phyloP scores from a whole-genome alignment of 2,888 invertebrate species.

The Magallana nippona region DNA sequence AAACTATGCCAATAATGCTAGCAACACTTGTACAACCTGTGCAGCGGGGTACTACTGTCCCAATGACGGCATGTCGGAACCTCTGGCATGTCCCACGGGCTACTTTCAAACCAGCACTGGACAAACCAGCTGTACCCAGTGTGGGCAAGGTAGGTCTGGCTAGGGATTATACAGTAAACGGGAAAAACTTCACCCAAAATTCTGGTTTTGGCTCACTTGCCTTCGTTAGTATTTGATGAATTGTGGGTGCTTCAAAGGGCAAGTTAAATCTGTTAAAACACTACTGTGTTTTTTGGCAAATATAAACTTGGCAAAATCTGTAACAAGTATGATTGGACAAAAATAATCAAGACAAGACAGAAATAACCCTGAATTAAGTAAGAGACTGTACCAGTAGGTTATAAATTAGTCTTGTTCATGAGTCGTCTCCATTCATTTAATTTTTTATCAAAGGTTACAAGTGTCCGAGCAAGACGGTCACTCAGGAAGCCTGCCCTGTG shows the following conservation, averaged over 20 bases:
- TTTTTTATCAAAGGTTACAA: constrained; percentile 60
- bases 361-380: no score
- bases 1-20: constrained; percentile 61
- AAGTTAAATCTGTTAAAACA: no score
- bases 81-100: constrained; percentile 67
- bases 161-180: no score
- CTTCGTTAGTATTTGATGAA: no score
- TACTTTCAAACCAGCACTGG: constrained; percentile 66
- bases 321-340: no score
- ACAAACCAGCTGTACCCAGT: constrained; percentile 67
- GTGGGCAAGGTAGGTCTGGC: constrained; percentile 68
- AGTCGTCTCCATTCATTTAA: not conserved
- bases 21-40: constrained; percentile 65
- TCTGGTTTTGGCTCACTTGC: no score
- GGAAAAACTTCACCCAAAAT: no score
- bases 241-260: no score
- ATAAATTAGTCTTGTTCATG: not conserved
- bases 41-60: constrained; percentile 71
- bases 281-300: no score
- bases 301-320: no score
- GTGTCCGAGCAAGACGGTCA: constrained; percentile 61
- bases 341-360: no score
- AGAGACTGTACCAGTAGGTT: not conserved
- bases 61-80: constrained; percentile 60
- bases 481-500: constrained; percentile 62